Evolutionary conservation across 2,113 vertebrate genomes (phyloP).

Genomic region (Rhagologus leucostigma): DNA sequence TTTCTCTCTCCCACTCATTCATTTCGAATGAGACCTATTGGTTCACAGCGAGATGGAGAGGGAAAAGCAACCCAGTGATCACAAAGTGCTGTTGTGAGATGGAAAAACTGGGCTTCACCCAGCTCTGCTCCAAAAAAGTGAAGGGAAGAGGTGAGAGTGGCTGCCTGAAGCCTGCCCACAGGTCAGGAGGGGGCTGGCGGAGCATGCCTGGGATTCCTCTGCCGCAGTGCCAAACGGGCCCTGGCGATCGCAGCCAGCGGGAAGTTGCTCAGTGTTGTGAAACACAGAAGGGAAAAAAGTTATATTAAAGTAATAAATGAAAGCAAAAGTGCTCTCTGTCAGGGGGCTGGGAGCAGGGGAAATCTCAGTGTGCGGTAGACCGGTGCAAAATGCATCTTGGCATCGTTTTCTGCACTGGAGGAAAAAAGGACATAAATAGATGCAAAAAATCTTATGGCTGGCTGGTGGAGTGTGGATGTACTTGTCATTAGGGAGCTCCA

Average conservation of each 20-base stretch:
- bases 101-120: background rate
- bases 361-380: constrained; percentile 1
- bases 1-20: constrained; percentile 24
- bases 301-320: constrained; percentile 30
- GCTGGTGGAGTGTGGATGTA: background rate
- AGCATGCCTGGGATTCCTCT: constrained; percentile 52
- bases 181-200: background rate
- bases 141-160: background rate
- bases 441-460: background rate
- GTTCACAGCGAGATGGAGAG: background rate
- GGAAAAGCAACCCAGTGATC: background rate
- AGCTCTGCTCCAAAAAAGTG: background rate
- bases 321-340: constrained; percentile 20
- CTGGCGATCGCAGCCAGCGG: background rate
- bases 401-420: background rate
- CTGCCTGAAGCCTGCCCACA: background rate
- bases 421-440: background rate
- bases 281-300: constrained; percentile 12
- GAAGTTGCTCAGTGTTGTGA: background rate
- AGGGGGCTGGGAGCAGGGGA: background rate
- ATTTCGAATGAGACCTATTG: background rate
- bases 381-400: background rate
- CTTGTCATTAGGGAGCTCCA: background rate
- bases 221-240: background rate
- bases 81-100: background rate